Evolutionary conservation across 2,113 vertebrate genomes (phyloP), one percentile per base, ranked within the genome.

Genomic region (Ictalurus furcatus): DNA sequence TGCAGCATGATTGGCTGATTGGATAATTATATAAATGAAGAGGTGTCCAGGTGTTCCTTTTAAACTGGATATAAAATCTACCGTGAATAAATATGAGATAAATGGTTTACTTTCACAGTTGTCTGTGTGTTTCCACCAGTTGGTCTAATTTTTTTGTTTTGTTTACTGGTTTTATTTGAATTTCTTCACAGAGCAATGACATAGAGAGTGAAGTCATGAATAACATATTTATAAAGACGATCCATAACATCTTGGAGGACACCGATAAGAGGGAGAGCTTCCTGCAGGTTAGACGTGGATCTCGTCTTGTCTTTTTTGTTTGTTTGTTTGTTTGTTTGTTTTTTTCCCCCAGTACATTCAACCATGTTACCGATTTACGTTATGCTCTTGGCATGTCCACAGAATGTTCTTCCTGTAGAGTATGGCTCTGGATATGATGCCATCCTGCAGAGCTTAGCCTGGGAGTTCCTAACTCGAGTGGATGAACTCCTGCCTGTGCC

Each of bases 401-500:
- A 92, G 92, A 78, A 89, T 40, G 88, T 92, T 19, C 89, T 92
- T 69, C 92, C 92, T 82, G 67, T 89, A 13, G 90, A 91, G 85
- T 92, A 85, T 44, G 90, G 92, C 5, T 59, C 89, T 37, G 84
- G 83, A 23, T 92, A 88, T 79, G 92, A 92, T 44, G 80, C 90
- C 14, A 86, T 90, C 1, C 78, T 92, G 48, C 89, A 92, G 73
- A 92, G 87, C 85, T 82, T 92, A 78, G 92, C 90, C n/a, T 91
- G 90, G 92, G 89, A 91, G 73, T 92, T 92, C 52, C 88, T 92
- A 13, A 88, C 79, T 59, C 79, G 89, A 87, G 88, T 92, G 23
- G 92, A 92, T 63, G 92, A 92, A 67, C 80, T 92, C 34, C 58
- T 92, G 73, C 90, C 89, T 17, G 90, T 90, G n/a, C 92, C 92